Percentiles rank a stretch among this genome's conserved stretches.
These are phyloP conservation scores for Eupeodes luniger DNA, from an alignment of 2,888 invertebrate genomes.

Conservation along the genomic window DNA sequence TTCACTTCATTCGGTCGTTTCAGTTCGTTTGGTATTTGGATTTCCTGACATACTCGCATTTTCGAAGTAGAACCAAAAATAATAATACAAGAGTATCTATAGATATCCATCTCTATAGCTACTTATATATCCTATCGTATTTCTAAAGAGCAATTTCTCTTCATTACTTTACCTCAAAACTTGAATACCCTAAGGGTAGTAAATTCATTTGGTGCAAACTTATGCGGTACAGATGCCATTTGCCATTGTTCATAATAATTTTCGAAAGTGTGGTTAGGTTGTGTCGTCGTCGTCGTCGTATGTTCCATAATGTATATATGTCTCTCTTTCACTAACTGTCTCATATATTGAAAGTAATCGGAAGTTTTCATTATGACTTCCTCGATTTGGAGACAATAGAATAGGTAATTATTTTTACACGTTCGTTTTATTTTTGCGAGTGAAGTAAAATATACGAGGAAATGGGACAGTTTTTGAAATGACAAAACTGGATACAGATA, in stretches of 20 bases:
- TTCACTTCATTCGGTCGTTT: constrained; percentile 35
- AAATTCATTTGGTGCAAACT: constrained; percentile 63
- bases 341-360: constrained; percentile 60
- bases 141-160: constrained; percentile 66
- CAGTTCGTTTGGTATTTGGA: not conserved
- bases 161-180: constrained; percentile 71
- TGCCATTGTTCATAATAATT: constrained; percentile 58
- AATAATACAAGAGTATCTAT: not conserved
- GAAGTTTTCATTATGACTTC: constrained; percentile 61
- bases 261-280: constrained; percentile 1
- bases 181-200: constrained; percentile 57
- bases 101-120: not conserved
- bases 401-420: constrained; percentile 71
- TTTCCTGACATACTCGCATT: constrained; percentile 25
- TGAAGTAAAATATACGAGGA: not conserved
- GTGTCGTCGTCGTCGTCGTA: not conserved
- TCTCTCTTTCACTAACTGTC: not conserved
- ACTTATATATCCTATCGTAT: not conserved
- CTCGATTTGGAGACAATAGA: constrained; percentile 60
- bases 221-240: constrained; percentile 54
- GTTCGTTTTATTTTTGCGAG: constrained; percentile 7
- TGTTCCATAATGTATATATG: not conserved
- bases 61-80: constrained; percentile 17
- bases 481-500: not conserved
- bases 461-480: constrained; percentile 25